phyloP scores from a whole-genome alignment of 2,888 invertebrate genomes.

The Brenthis daphne region DNA sequence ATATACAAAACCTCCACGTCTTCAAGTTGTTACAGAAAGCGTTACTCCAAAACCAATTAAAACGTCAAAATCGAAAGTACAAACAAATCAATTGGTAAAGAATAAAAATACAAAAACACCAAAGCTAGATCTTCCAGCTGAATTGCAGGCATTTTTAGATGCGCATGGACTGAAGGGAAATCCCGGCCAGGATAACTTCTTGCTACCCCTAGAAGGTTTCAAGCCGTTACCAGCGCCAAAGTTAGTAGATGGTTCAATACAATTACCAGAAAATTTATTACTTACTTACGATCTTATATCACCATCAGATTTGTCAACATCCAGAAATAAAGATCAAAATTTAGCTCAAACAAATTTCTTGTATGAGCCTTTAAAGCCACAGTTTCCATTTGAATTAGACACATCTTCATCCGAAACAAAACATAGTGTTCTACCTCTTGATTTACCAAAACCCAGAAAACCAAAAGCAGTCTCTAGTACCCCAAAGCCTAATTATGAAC shows the following conservation, averaged over 20 bases:
- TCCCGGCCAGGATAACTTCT: constrained; percentile 67
- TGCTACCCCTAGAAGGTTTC: constrained; percentile 72
- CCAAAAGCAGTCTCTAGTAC: constrained; percentile 51
- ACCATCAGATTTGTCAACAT: constrained; percentile 51
- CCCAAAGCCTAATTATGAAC: constrained; percentile 57
- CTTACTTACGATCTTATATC: constrained; percentile 70
- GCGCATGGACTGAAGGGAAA: constrained; percentile 67
- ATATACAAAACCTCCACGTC: constrained; percentile 85
- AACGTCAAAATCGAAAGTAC: constrained; percentile 46
- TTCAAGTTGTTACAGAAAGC: constrained; percentile 76
- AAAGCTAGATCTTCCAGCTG: constrained; percentile 60
- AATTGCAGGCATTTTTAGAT: constrained; percentile 69
- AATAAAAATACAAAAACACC: constrained; percentile 53
- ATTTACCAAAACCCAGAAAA: constrained; percentile 61
- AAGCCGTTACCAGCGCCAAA: constrained; percentile 71
- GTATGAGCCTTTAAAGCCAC: constrained; percentile 67
- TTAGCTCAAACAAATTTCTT: constrained; percentile 59
- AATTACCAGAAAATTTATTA: constrained; percentile 72
- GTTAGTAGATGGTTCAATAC: constrained; percentile 65
- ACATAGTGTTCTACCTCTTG: constrained; percentile 61
- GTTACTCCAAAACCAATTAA: constrained; percentile 56
- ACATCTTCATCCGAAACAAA: constrained; percentile 67
- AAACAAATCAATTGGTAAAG: constrained; percentile 51
- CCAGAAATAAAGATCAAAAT: constrained; percentile 46
- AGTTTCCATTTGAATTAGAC: constrained; percentile 67